Conservation (phyloP, 2,888 invertebrate genomes). For the Stenodera caucasica region DNA sequence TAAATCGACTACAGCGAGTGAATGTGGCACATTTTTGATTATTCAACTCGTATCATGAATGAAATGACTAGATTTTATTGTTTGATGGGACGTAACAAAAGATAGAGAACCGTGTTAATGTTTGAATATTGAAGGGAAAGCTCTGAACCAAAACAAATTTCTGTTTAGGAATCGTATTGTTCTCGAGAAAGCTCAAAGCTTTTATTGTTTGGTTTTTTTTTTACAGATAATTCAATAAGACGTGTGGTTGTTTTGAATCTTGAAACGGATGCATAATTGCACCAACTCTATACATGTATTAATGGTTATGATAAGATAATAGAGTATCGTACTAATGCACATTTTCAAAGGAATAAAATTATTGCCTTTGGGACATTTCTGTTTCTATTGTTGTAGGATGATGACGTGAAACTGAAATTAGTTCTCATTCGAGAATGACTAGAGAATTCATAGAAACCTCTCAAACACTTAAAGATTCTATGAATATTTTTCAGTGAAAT, state of each 20-base stretch:
- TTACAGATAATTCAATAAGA: background rate
- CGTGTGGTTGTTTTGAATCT: background rate
- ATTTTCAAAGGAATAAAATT: constrained; percentile 9
- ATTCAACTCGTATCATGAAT: background rate
- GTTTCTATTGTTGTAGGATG: constrained; percentile 1
- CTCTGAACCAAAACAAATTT: background rate
- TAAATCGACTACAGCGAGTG: too few species aligned
- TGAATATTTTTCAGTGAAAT: background rate
- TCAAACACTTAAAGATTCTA: background rate
- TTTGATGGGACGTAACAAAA: background rate
- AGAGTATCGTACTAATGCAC: constrained; percentile 4
- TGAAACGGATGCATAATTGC: background rate
- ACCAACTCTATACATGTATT: background rate
- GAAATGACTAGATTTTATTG: background rate
- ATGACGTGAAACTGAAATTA: constrained; percentile 1
- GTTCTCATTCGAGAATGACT: background rate
- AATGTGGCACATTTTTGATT: background rate
- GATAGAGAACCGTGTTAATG: background rate
- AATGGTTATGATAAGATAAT: background rate
- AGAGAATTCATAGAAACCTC: background rate
- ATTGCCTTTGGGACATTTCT: constrained; percentile 2
- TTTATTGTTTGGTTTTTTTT: background rate
- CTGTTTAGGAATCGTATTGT: background rate
- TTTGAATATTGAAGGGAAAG: background rate
- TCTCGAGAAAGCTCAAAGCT: background rate